phyloP scores from a whole-genome alignment of 2,113 vertebrate species.

The Cyprinus carpio region DNA sequence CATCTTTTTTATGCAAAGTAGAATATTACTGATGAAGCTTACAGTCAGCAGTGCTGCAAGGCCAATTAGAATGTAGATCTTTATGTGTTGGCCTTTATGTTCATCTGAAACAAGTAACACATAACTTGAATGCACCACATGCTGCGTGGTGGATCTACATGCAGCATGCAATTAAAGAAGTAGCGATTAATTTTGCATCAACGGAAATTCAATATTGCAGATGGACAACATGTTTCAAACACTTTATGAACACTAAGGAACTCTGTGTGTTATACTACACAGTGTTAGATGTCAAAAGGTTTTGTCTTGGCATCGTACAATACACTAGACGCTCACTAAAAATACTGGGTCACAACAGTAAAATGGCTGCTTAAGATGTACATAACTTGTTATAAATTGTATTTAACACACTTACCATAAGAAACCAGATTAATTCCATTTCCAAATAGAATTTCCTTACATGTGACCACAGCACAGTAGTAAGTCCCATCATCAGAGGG shows the following conservation, averaged over 20 bases:
- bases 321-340: neutral
- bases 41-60: slow-evolving; percentile 6
- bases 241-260: neutral
- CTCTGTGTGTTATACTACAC: neutral
- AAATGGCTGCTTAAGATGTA: neutral
- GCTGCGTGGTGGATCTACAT: neutral
- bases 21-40: slow-evolving; percentile 24
- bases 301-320: neutral
- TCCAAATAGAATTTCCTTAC: slow-evolving; percentile 61
- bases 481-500: slow-evolving; percentile 53
- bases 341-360: neutral
- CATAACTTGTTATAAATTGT: neutral
- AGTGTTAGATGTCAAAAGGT: neutral
- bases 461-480: slow-evolving; percentile 61
- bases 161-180: neutral
- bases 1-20: neutral
- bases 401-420: slow-evolving; percentile 4
- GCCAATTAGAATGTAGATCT: neutral
- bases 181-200: neutral
- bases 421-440: slow-evolving; percentile 47
- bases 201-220: no score
- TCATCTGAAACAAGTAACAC: slow-evolving; percentile 36
- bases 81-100: neutral
- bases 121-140: neutral
- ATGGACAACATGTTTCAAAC: no score